phyloP scores from a whole-genome alignment of 64 coral and sea anemone species.

The Porites lutea region DNA sequence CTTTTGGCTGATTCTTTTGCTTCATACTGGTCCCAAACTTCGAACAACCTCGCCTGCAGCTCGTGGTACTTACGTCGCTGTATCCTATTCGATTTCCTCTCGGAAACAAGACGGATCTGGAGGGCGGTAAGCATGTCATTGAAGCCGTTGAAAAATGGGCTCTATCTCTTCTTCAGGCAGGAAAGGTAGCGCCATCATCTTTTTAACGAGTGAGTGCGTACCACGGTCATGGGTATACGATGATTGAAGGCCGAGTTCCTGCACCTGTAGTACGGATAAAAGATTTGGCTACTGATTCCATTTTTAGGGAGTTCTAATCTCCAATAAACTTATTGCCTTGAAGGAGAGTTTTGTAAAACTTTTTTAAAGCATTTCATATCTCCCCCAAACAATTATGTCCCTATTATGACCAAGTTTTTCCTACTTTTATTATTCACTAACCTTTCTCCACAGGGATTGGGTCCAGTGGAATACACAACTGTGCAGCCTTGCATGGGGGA shows the following conservation, averaged over 20 bases:
- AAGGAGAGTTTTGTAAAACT: too few species aligned
- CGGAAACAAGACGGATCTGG: slow-evolving; percentile 25
- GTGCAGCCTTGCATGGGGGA: neutral
- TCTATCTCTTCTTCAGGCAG: slow-evolving; percentile 6
- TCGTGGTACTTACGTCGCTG: slow-evolving; percentile 10
- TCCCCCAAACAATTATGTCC: too few species aligned
- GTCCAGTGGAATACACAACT: neutral
- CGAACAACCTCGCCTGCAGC: slow-evolving; percentile 23
- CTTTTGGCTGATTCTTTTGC: neutral
- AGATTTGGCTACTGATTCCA: neutral
- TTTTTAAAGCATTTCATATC: too few species aligned
- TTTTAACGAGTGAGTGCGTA: neutral
- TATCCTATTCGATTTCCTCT: slow-evolving; percentile 10
- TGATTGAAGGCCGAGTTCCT: slow-evolving; percentile 15
- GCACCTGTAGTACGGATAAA: slow-evolving; percentile 16
- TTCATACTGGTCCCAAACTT: slow-evolving; percentile 39
- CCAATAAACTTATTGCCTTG: too few species aligned
- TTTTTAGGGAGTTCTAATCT: neutral
- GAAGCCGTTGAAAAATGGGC: neutral
- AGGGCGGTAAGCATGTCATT: neutral
- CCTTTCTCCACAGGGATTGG: too few species aligned
- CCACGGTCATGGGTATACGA: slow-evolving; percentile 10
- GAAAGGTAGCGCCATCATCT: slow-evolving; percentile 35
- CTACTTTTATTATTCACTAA: too few species aligned
- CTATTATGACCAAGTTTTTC: too few species aligned